Evolutionary conservation across 2,888 invertebrate species (phyloP), one percentile per base, ranked within the genome.

Genomic region (Cotesia congregata): DNA sequence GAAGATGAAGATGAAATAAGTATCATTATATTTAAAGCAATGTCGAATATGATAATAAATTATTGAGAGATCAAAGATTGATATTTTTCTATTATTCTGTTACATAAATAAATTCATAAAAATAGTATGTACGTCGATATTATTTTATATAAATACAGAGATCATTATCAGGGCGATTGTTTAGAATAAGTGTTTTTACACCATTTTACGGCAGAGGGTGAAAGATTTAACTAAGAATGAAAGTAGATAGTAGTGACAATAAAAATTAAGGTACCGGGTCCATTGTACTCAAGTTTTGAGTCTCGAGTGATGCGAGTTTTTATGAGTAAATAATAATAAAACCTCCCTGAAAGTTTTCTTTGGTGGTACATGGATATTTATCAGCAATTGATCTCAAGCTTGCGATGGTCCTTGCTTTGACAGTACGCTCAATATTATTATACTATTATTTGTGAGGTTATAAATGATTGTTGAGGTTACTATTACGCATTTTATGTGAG

Each of bases 391-490:
- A 62, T 62, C 15, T 62, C 20, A 60, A 30, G 30, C 30, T 30
- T 30, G 50, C 50, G 50, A 50, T 12, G 3, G 50, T 50, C 12
- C 9, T 50, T 50, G 50, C 50, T 50, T 3, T 50, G 50, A 50
- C 50, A 60, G 62, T 62, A 15, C 62, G 59, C 59, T 65, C 50
- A 78, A 74, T 75, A 71, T 75, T 72, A 79, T 78, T 76, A 68
- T 75, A 67, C 2, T 50, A 50, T 50, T 30, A 30, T 30, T 30
- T 30, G 41, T n/a, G 30, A 61, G 69, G 77, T 79, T 80, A 80
- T 81, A 80, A 82, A 82, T 81, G 80, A 81, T 80, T 77, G 77
- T 79, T 20, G 72, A 72, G 60, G 41, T 64, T 72, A 12, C 9
- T 50, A 50, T 12, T 12, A 50, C 9, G 12, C 3, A 50, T 9